These are phyloP conservation scores for Pollachius pollachius DNA, from an alignment of 2,113 vertebrate species.

Conservation along the genomic window DNA sequence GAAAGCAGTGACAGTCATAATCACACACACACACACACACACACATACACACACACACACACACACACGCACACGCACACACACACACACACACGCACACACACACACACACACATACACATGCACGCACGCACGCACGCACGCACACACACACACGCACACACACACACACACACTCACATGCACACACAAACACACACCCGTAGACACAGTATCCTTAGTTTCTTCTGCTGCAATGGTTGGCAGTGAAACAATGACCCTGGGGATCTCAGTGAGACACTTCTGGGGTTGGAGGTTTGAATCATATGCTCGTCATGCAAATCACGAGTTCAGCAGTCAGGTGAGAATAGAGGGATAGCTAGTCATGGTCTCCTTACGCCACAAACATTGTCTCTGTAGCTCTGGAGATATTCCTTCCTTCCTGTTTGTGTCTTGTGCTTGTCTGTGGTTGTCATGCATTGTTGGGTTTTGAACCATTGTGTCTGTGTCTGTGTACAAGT, in stretches of 20 bases:
- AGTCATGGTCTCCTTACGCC: slow-evolving; percentile 42
- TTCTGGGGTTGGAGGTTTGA: slow-evolving; percentile 26
- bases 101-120: neutral
- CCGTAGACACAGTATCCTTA: neutral
- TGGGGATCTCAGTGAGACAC: slow-evolving; percentile 1
- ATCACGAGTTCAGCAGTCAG: slow-evolving; percentile 33
- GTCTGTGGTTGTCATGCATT: too few species aligned
- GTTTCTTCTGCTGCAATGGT: slow-evolving; percentile 30
- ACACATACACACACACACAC: neutral
- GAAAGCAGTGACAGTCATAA: neutral
- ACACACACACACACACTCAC: neutral
- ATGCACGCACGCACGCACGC: neutral
- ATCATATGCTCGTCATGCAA: slow-evolving; percentile 33
- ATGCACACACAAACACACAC: too few species aligned
- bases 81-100: neutral
- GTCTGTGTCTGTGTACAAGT: too few species aligned
- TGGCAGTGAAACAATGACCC: slow-evolving; percentile 30
- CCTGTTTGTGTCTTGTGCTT: too few species aligned
- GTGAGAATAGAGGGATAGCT: slow-evolving; percentile 23
- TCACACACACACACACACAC: neutral
- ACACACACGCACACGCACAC: neutral
- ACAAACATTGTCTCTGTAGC: slow-evolving; percentile 28
- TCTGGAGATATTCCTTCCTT: too few species aligned
- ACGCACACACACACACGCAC: neutral
- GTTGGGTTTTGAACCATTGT: too few species aligned